These are phyloP conservation scores for Platyscapa corneri DNA, from an alignment of 1,140 invertebrate species.

Conservation along the genomic window DNA sequence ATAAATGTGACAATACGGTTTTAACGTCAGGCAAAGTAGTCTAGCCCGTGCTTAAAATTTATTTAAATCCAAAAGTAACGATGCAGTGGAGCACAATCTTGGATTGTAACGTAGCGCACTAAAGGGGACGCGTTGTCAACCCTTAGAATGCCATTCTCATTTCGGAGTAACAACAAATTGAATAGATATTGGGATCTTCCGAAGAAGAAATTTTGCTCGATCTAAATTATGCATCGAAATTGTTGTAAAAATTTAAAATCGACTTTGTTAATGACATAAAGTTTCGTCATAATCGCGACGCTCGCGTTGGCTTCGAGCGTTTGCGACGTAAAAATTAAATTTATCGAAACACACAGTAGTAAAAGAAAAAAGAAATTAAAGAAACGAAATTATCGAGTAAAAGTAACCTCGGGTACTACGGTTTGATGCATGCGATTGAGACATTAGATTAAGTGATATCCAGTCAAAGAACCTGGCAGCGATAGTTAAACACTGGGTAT, in stretches of 20 bases:
- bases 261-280: too few species aligned
- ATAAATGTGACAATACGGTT: constrained; percentile 46
- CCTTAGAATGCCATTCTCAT: too few species aligned
- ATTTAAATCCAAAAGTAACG: not conserved
- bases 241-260: too few species aligned
- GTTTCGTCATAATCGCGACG: too few species aligned
- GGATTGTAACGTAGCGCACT: not conserved
- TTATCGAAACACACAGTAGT: not conserved
- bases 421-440: not conserved
- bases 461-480: not conserved
- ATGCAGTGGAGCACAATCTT: not conserved
- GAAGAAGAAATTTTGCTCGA: not conserved
- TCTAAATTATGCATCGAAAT: not conserved
- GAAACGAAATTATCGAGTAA: not conserved
- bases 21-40: constrained; percentile 30
- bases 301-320: not conserved
- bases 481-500: not conserved
- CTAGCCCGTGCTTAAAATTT: not conserved
- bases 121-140: too few species aligned
- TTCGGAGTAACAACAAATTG: too few species aligned
- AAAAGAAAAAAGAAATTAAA: not conserved
- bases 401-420: not conserved
- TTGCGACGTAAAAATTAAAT: not conserved
- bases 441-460: not conserved
- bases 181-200: not conserved